Evolutionary conservation across 2,113 vertebrate genomes (phyloP).

Genomic region (Spermophilus dauricus): DNA sequence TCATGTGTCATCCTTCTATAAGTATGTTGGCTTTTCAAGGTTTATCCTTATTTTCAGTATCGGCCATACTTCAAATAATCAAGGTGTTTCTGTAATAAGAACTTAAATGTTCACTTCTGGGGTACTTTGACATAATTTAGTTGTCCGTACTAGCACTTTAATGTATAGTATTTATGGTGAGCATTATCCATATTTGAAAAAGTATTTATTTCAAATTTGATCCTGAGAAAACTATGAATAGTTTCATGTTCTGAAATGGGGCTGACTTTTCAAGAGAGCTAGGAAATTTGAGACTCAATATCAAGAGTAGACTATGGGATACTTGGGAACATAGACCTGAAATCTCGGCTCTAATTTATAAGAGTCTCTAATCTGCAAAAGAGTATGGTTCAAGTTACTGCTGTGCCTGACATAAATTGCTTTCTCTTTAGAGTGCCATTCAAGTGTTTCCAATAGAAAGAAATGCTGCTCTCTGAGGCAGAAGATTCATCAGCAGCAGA

Average conservation of each 20-base stretch:
- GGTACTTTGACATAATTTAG: neutral
- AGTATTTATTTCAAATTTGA: conserved; percentile 54
- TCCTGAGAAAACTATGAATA: conserved; percentile 16
- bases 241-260: conserved; percentile 55
- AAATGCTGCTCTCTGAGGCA: conserved; percentile 21
- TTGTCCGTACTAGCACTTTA: conserved; percentile 16
- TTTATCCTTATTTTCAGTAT: conserved; percentile 21
- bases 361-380: conserved; percentile 40
- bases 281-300: conserved; percentile 31
- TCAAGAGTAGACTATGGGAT: conserved; percentile 19
- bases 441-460: conserved; percentile 39
- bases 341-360: conserved; percentile 53
- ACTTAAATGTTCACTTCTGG: conserved; percentile 12
- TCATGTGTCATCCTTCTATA: neutral
- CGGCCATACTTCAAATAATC: neutral
- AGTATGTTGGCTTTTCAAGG: neutral
- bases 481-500: neutral
- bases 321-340: conserved; percentile 36
- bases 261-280: conserved; percentile 47
- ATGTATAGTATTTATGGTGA: neutral
- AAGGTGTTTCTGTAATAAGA: neutral
- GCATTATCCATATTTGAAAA: conserved; percentile 39
- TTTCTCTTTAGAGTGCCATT: conserved; percentile 53
- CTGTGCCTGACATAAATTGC: conserved; percentile 56
- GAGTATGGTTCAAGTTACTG: conserved; percentile 59